Base-by-base conservation (phyloP, 2,797 vertebrate species). In the Eulemur rubriventer region DNA sequence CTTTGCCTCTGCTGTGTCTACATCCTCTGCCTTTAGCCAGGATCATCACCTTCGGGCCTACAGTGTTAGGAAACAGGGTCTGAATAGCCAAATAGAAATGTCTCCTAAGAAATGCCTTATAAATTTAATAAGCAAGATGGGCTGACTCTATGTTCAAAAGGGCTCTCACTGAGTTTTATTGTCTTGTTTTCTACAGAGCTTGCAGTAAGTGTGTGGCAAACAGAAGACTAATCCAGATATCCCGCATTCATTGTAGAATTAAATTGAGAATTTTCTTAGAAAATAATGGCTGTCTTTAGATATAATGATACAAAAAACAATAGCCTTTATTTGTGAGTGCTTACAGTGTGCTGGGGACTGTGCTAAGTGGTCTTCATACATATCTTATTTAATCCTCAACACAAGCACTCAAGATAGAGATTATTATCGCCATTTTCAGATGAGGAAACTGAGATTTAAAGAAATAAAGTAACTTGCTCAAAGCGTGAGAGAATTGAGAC, bases 231-330 rank as follows among this genome's bases (percentile, higher is more conserved):
- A 72, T 17, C 22, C 72, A 89, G 43, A 46, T 52, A 59, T 38
- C 91, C 48, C 17, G 4, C 30, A 41, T 63, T 88, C 35, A 48
- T 30, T 79, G 92, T 65, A 81, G 33, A 84, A 93, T 69, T 83
- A 50, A 35, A 75, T 9, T 12, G 61, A 86, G 35, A 18, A 0
- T 84, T 79, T 84, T 55, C 13, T 70, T 70, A 61, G 92, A 89
- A 95, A 88, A 91, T 70, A 55, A 72, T 59, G n/a, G 63, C 52
- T 73, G 26, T 48, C 78, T 88, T 96, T 65, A 75, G 50, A 57
- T 33, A 63, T 48, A 69, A 88, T 65, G 78, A 70, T 46, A 70
- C 14, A 84, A 84, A 80, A 81, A 70, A 69, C 12, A 50, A 89
- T 26, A 87, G 4, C 35, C 59, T 38, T 80, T 57, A 87, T 70